These are phyloP conservation scores for Meleagris gallopavo DNA, from an alignment of 2,113 vertebrate genomes.

Conservation along the genomic window DNA sequence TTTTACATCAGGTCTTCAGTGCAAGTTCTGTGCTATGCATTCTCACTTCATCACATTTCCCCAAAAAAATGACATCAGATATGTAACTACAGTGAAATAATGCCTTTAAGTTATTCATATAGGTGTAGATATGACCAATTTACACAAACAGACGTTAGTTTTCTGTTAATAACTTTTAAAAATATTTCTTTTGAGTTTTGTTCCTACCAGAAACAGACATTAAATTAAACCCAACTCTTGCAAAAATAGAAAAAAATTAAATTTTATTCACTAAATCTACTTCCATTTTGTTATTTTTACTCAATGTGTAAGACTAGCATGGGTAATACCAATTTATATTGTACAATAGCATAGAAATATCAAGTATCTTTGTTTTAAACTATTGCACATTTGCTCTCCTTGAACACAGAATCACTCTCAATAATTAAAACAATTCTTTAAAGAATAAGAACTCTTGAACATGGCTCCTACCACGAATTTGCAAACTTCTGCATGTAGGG, in stretches of 20 bases:
- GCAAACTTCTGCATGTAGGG: neutral
- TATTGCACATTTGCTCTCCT: neutral
- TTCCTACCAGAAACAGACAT: neutral
- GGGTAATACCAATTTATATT: neutral
- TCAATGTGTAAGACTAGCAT: neutral
- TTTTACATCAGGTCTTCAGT: neutral
- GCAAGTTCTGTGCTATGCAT: neutral
- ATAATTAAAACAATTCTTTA: neutral
- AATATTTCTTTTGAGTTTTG: neutral
- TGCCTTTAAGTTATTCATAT: neutral
- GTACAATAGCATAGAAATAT: neutral
- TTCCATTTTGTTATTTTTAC: neutral
- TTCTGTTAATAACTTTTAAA: neutral
- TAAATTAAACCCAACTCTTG: neutral
- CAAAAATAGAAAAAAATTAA: fast-evolving
- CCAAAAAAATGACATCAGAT: neutral
- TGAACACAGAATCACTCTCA: neutral
- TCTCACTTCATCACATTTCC: neutral
- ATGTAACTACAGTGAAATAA: neutral
- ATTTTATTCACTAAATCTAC: neutral
- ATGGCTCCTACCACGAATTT: neutral
- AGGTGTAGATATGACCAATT: neutral
- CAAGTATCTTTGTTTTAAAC: neutral
- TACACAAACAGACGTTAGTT: neutral
- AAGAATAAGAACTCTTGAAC: neutral